phyloP scores from a whole-genome alignment of 2,888 invertebrate species.

The Priapulus caudatus region DNA sequence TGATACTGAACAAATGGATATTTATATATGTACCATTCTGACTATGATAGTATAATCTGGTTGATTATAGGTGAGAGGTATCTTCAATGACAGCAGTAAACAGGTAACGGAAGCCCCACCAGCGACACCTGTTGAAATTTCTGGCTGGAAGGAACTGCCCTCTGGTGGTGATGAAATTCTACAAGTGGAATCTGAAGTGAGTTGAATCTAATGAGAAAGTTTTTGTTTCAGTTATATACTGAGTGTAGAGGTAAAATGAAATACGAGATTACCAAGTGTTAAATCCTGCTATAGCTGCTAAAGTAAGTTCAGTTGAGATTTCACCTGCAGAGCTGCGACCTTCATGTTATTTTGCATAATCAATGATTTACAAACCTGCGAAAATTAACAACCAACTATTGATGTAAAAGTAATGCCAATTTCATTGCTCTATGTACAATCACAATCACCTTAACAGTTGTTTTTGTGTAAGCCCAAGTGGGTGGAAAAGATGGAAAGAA shows the following conservation, averaged over 20 bases:
- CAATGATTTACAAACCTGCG: no score
- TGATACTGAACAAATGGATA: no score
- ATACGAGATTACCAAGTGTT: slow-evolving; percentile 4
- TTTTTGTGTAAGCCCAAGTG: no score
- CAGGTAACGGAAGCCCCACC: slow-evolving; percentile 57
- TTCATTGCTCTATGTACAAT: no score
- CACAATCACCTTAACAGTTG: no score
- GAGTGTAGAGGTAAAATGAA: neutral
- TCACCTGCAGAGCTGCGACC: no score
- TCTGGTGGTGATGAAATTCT: slow-evolving; percentile 73
- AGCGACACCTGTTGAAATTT: slow-evolving; percentile 65
- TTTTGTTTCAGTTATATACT: neutral
- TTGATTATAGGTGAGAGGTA: slow-evolving; percentile 47
- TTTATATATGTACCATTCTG: no score
- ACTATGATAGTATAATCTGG: no score
- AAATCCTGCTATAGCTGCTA: neutral
- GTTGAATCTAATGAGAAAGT: slow-evolving; percentile 11
- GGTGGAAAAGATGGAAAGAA: no score
- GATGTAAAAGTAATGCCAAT: no score
- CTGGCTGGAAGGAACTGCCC: slow-evolving; percentile 83
- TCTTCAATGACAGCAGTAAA: slow-evolving; percentile 64
- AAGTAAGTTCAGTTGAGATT: slow-evolving; percentile 8
- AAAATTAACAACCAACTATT: no score
- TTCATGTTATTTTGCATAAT: no score
- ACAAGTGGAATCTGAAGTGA: slow-evolving; percentile 64